phyloP scores from a whole-genome alignment of 1,140 invertebrate species.

The Brachionus paranguensis region DNA sequence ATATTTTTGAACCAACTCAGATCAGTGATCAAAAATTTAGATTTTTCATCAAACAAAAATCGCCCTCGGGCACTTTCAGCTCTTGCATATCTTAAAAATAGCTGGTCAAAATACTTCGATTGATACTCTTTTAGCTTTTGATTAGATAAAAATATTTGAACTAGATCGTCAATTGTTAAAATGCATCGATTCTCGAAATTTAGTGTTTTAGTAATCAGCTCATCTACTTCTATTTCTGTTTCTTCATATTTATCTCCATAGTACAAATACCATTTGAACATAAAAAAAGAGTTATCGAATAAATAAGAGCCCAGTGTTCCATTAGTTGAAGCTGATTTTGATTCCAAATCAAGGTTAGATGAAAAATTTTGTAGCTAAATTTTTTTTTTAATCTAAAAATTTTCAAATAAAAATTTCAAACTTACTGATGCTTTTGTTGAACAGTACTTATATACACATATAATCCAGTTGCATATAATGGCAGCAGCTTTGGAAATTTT shows the following conservation, averaged over 20 bases:
- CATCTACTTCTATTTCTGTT: neutral
- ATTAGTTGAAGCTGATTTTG: neutral
- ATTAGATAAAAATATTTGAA: neutral
- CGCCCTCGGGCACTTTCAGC: neutral
- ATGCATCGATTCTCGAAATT: neutral
- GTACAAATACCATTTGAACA: neutral
- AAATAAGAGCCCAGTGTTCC: neutral
- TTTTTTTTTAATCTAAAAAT: neutral
- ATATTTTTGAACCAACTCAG: neutral
- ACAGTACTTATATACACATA: neutral
- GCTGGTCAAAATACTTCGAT: neutral
- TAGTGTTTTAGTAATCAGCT: neutral
- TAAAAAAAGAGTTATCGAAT: neutral
- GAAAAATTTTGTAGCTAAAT: neutral
- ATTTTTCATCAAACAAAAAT: neutral
- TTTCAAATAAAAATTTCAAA: neutral
- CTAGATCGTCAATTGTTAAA: neutral
- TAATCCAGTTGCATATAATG: constrained; percentile 10
- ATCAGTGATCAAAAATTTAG: neutral
- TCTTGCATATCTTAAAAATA: neutral
- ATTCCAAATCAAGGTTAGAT: neutral
- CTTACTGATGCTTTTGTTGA: neutral
- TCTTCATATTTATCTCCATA: neutral
- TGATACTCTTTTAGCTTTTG: neutral
- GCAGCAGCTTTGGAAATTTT: neutral